Evolutionary conservation across 2,113 vertebrate species (phyloP).

Genomic region (Himantopus leucocephalus): DNA sequence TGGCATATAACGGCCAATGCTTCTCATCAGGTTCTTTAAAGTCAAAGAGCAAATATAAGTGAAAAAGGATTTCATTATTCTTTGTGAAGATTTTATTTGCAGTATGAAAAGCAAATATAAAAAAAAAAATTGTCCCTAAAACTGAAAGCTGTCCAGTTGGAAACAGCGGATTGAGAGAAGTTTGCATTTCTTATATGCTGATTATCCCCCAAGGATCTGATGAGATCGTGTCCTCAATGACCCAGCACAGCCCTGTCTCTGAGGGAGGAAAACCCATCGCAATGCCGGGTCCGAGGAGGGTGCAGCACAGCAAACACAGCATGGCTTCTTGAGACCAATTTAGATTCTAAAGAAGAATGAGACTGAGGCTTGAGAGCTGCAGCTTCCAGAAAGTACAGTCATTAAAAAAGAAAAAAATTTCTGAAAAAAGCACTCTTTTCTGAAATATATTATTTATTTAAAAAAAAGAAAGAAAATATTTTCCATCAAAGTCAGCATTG

Average conservation of each 20-base stretch:
- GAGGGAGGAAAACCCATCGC: background rate
- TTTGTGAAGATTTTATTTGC: background rate
- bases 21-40: background rate
- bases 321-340: background rate
- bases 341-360: background rate
- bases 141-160: background rate
- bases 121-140: background rate
- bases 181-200: background rate
- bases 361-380: background rate
- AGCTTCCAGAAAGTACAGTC: background rate
- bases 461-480: accelerated
- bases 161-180: background rate
- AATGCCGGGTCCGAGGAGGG: background rate
- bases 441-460: background rate
- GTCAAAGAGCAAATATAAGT: background rate
- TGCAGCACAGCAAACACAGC: background rate
- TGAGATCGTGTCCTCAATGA: background rate
- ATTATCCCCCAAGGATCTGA: background rate
- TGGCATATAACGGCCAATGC: background rate
- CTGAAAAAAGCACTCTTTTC: background rate
- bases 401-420: background rate
- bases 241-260: background rate
- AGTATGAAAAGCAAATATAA: background rate
- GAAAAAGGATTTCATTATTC: background rate
- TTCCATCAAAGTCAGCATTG: background rate